A percentile compares a stretch with the other conserved stretches of the same genome.
Evolutionary conservation across 2,113 vertebrate species (phyloP).

Genomic region (Alligator sinensis): DNA sequence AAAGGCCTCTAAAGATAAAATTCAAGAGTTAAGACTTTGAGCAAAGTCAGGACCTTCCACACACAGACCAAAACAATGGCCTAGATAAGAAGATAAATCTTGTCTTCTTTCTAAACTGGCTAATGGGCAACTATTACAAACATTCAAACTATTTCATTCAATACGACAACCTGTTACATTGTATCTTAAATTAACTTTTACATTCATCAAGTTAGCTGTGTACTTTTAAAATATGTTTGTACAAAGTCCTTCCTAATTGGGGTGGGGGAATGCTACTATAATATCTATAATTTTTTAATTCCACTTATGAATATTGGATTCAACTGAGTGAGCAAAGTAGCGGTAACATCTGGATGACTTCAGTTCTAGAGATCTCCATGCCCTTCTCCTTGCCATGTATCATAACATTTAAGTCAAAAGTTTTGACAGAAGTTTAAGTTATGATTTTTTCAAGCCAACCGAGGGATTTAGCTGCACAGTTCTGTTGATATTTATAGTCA

Average conservation of each 20-base stretch:
- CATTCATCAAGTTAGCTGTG: not conserved
- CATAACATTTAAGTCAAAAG: not conserved
- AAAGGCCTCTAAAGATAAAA: too few species aligned
- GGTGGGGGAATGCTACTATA: not conserved
- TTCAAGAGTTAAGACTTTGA: too few species aligned
- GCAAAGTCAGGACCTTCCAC: too few species aligned
- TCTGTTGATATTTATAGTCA: not conserved
- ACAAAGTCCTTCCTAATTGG: not conserved
- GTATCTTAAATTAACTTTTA: slow-evolving; percentile 28
- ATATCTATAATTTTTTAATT: not conserved
- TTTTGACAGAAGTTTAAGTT: not conserved
- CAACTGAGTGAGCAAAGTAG: not conserved
- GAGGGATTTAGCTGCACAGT: not conserved
- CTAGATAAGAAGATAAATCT: too few species aligned
- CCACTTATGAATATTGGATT: not conserved
- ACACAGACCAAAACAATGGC: too few species aligned
- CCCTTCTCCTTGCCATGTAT: not conserved
- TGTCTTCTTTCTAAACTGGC: too few species aligned
- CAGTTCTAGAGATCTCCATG: not conserved
- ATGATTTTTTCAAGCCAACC: not conserved
- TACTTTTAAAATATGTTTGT: not conserved
- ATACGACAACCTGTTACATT: not conserved
- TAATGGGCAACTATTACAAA: too few species aligned
- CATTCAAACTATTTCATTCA: too few species aligned
- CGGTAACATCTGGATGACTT: not conserved